A percentile compares a stretch with the other conserved stretches of the same genome.
These are phyloP conservation scores for Avahi laniger DNA, from an alignment of 2,797 vertebrate genomes.

Conservation along the genomic window DNA sequence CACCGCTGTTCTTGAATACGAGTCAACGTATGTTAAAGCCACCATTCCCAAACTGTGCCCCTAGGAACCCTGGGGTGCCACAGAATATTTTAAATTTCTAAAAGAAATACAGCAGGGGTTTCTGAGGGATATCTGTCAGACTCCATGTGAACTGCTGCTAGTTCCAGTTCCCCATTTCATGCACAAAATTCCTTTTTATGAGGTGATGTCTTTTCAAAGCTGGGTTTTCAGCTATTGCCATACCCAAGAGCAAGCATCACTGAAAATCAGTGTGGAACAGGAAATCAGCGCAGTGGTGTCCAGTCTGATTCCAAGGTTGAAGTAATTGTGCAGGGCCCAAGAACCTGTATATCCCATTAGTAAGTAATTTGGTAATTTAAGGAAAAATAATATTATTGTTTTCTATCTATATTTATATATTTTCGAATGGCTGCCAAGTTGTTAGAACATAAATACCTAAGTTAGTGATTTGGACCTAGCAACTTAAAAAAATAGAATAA, in stretches of 20 bases:
- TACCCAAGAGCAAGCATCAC: neutral
- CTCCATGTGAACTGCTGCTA: neutral
- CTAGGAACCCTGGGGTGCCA: neutral
- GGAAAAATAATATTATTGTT: neutral
- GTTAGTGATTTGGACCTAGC: neutral
- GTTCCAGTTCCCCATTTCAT: neutral
- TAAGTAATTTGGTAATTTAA: neutral
- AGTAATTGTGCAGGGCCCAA: neutral
- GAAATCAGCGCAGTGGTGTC: neutral
- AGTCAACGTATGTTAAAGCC: too few relatives aligned
- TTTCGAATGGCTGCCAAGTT: neutral
- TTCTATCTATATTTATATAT: neutral
- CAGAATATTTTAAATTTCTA: neutral
- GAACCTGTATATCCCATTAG: too few relatives aligned
- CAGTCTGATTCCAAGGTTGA: neutral
- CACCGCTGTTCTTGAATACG: neutral
- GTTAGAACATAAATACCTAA: neutral
- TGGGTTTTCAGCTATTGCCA: neutral
- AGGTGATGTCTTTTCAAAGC: neutral
- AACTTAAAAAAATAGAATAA: neutral
- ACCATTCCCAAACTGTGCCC: too few relatives aligned
- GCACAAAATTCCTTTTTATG: neutral
- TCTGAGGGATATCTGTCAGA: neutral
- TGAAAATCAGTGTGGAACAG: neutral
- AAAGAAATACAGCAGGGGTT: neutral